phyloP scores from a whole-genome alignment of 1,140 invertebrate genomes.

The Platorchestia sp. region DNA sequence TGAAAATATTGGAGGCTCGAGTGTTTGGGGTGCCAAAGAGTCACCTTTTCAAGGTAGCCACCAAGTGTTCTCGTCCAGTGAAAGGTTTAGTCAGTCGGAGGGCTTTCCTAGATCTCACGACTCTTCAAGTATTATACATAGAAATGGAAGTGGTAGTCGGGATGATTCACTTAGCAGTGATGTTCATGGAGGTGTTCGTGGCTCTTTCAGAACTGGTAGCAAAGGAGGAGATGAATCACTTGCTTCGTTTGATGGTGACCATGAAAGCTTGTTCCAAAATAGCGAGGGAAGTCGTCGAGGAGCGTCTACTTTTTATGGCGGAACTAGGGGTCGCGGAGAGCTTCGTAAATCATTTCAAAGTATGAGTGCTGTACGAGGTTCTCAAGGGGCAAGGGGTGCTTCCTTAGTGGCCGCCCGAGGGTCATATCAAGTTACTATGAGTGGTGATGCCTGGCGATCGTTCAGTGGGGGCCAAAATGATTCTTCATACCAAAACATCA shows the following conservation, averaged over 20 bases:
- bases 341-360: neutral
- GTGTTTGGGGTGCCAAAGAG: neutral
- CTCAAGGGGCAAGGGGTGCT: neutral
- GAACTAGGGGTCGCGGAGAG: neutral
- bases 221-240: neutral
- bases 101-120: neutral
- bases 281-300: neutral
- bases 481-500: neutral
- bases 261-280: neutral
- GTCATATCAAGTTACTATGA: too few relatives aligned
- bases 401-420: neutral
- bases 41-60: neutral
- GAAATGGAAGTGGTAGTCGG: neutral
- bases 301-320: neutral
- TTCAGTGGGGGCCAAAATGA: too few relatives aligned
- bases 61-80: neutral
- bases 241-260: neutral
- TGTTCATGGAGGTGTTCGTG: neutral
- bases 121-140: neutral
- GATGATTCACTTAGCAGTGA: neutral
- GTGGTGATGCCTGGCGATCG: too few relatives aligned
- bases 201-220: neutral
- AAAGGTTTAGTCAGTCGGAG: neutral
- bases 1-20: neutral
- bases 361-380: neutral